Evolutionary conservation across 2,797 vertebrate species (phyloP).

Genomic region (Jordanella pulchra): DNA sequence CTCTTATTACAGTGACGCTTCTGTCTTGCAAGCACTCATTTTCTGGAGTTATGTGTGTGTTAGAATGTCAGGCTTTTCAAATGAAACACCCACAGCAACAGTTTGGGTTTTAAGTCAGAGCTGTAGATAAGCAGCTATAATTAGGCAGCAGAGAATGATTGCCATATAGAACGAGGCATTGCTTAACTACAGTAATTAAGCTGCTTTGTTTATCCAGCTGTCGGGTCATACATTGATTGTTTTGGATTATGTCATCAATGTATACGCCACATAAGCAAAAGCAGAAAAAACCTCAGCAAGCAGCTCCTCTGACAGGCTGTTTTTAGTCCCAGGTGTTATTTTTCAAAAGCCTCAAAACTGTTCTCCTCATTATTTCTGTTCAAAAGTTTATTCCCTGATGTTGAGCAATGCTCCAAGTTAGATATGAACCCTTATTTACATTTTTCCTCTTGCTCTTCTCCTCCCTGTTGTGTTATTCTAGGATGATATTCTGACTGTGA

Average conservation of each 20-base stretch:
- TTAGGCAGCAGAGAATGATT: conserved; percentile 47
- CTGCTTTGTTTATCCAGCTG: conserved; percentile 44
- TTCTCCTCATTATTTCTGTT: conserved; percentile 43
- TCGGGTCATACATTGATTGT: conserved; percentile 41
- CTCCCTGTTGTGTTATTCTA: conserved; percentile 60
- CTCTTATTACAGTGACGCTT: conserved; percentile 56
- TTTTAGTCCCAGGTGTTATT: conserved; percentile 17
- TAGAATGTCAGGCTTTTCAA: conserved; percentile 36
- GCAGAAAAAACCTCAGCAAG: conserved; percentile 48
- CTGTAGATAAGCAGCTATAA: conserved; percentile 63
- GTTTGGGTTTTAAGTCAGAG: conserved; percentile 44
- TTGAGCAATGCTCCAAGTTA: conserved; percentile 36
- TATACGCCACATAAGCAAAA: conserved; percentile 48
- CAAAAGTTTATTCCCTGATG: conserved; percentile 35
- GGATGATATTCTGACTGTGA: conserved; percentile 98
- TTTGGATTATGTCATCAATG: conserved; percentile 50
- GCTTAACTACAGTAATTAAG: conserved; percentile 49
- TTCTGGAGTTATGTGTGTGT: conserved; percentile 41
- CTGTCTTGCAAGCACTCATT: conserved; percentile 55
- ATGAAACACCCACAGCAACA: conserved; percentile 44
- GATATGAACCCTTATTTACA: conserved; percentile 33
- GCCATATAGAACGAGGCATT: conserved; percentile 14
- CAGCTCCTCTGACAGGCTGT: conserved; percentile 26
- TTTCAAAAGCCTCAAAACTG: conserved; percentile 36
- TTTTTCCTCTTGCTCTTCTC: conserved; percentile 8